Percentiles rank a stretch among this genome's conserved stretches.
phyloP scores from a whole-genome alignment of 1,140 invertebrate species.

The Nylanderia fulva region DNA sequence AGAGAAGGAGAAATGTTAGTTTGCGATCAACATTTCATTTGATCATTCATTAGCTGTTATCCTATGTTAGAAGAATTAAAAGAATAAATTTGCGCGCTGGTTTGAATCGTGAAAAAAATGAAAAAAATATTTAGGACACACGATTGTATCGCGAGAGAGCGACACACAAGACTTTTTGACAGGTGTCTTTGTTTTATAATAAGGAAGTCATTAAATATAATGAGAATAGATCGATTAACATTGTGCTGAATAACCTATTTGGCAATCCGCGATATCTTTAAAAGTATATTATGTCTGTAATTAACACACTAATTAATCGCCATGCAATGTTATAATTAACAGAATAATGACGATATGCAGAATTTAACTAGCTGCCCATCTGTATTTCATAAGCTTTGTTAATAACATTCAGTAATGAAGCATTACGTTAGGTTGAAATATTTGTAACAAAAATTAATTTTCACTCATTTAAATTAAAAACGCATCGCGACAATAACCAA shows the following conservation, averaged over 20 bases:
- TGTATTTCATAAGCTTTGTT: conserved; percentile 36
- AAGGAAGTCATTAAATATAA: neutral
- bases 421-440: conserved; percentile 20
- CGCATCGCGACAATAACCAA: neutral
- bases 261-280: conserved; percentile 43
- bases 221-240: conserved; percentile 32
- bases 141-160: neutral
- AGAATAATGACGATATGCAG: conserved; percentile 42
- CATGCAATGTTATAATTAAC: conserved; percentile 51
- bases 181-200: neutral
- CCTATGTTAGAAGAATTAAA: neutral
- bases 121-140: neutral
- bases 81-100: neutral
- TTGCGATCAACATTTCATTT: neutral
- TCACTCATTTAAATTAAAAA: conserved; percentile 37
- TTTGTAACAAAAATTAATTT: conserved; percentile 54
- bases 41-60: neutral
- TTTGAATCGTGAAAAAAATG: neutral
- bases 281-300: conserved; percentile 53
- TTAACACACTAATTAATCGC: conserved; percentile 55
- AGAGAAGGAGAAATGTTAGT: neutral
- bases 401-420: conserved; percentile 54
- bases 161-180: neutral
- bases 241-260: conserved; percentile 23
- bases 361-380: conserved; percentile 45